Evolutionary conservation across 2,113 vertebrate species (phyloP).

Genomic region (Melozone crissalis): DNA sequence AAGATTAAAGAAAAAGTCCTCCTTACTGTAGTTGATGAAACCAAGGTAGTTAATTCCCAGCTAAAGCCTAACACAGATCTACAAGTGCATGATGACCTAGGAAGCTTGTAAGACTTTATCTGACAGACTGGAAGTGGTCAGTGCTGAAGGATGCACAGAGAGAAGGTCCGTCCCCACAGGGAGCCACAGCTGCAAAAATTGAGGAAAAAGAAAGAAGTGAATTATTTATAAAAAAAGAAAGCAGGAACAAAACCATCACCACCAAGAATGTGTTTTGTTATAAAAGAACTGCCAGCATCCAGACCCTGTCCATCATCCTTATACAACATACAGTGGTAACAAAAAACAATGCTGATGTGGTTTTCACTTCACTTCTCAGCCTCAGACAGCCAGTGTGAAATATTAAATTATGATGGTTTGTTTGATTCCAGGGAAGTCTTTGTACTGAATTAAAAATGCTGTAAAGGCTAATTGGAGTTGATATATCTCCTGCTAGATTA

Average conservation of each 20-base stretch:
- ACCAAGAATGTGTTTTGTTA: neutral
- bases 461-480: neutral
- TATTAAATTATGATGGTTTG: neutral
- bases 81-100: neutral
- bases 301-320: neutral
- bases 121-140: neutral
- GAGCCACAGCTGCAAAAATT: neutral
- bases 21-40: neutral
- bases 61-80: neutral
- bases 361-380: neutral
- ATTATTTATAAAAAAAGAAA: neutral
- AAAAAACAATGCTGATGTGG: neutral
- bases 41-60: neutral
- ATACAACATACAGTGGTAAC: neutral
- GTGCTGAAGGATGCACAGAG: neutral
- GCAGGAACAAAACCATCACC: neutral
- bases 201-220: neutral
- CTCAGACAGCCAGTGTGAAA: neutral
- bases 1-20: neutral
- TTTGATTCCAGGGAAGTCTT: slow-evolving; percentile 11
- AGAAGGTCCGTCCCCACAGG: neutral
- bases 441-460: slow-evolving; percentile 15
- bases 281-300: neutral
- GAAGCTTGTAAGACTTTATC: neutral
- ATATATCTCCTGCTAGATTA: slow-evolving; percentile 14